Base-by-base conservation (phyloP, 2,797 vertebrate genomes). In the Propithecus deckenii region DNA sequence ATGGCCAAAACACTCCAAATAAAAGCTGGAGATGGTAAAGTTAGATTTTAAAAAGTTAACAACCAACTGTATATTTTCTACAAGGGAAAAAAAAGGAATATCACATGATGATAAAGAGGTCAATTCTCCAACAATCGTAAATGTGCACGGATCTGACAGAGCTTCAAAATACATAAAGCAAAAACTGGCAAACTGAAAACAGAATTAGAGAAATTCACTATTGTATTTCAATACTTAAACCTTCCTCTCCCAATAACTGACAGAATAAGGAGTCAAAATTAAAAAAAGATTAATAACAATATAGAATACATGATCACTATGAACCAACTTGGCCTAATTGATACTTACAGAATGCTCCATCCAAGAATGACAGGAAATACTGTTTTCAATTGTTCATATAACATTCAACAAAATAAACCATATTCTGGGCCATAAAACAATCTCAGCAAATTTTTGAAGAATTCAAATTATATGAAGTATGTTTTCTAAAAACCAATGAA, bases 161-260 rank as follows among this genome's bases (percentile, higher is more conserved):
- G n/a, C 14, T 93, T 91, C 52, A 78, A 92, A 94, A 86, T 52
- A 72, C 11, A 52, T 65, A 74, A 72, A 89, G 48, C 67, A 84
- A 96, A 92, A 84, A 15, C 17, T 41, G n/a, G n/a, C 28, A 79
- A n/a, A 91, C 30, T 84, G 41, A 94, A 88, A 84, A 32, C 10
- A 94, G 22, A 92, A 46, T 92, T 8, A n/a, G 20, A 75, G 8
- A 80, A 92, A 93, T 48, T 90, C 20, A 43, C 8, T 48, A 80
- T 0, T 79, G 1, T 25, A 81, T 57, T 87, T 69, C 23, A 84
- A 83, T 50, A 89, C 43, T 96, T 96, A 35, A 88, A 74, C 7
- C 12, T 23, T 57, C 30, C 28, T 76, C 32, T 92, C 43, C 41
- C 35, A 87, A 35, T 10, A 95, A 79, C 3, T 41, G 1, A 90